A percentile compares a stretch with the other conserved stretches of the same genome.
Evolutionary conservation across 2,888 invertebrate genomes (phyloP).

Genomic region (Trimorus sp.): DNA sequence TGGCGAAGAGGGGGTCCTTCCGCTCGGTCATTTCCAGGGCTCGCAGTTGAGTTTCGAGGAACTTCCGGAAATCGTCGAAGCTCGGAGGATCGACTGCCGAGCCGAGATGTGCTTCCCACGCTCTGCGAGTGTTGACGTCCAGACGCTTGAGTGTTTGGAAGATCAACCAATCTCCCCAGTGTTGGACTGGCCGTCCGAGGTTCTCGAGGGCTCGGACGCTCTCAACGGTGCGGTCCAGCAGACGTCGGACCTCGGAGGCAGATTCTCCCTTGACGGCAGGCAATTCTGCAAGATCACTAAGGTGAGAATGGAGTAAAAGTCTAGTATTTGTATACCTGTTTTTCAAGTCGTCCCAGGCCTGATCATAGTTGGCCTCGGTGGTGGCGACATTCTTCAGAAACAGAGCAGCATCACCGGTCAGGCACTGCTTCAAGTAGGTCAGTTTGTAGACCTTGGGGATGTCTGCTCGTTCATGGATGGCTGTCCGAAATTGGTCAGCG

Average conservation of each 20-base stretch:
- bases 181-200: not conserved
- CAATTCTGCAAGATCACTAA: not conserved
- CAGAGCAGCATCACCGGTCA: not conserved
- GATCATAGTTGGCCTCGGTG: not conserved
- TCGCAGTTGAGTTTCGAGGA: not conserved
- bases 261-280: not conserved
- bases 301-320: not conserved
- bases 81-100: not conserved
- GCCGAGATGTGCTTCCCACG: not conserved
- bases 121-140: not conserved
- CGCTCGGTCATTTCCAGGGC: not conserved
- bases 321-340: not conserved
- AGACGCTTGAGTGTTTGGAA: not conserved
- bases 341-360: not conserved
- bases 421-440: not conserved
- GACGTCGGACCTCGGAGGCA: not conserved
- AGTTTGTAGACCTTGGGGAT: not conserved
- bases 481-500: not conserved
- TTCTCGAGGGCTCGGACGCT: not conserved
- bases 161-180: slow-evolving; percentile 6
- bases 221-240: not conserved
- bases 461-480: not conserved
- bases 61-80: not conserved
- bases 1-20: not conserved
- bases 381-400: not conserved